These are phyloP conservation scores for Ctenopoma multispine DNA, from an alignment of 2,797 vertebrate genomes.

Conservation along the genomic window DNA sequence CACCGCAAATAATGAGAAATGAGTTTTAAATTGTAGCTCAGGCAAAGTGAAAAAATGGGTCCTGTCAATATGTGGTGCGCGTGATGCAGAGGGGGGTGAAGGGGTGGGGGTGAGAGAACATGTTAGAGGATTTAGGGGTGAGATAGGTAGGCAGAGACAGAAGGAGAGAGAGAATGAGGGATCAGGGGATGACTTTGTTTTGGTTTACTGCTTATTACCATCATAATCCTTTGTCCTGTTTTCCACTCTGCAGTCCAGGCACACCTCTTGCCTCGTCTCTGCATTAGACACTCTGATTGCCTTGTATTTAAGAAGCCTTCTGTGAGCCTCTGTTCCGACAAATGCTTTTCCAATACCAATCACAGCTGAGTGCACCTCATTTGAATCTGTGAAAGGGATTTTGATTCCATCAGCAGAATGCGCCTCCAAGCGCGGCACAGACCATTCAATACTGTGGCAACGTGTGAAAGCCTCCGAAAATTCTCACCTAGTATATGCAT, in stretches of 20 bases:
- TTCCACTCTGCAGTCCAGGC: constrained; percentile 82
- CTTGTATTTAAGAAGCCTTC: constrained; percentile 87
- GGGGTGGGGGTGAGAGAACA: constrained; percentile 31
- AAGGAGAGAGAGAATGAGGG: constrained; percentile 70
- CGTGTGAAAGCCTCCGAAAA: constrained; percentile 74
- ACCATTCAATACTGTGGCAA: constrained; percentile 81
- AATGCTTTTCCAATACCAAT: constrained; percentile 89
- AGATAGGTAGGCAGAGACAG: constrained; percentile 59
- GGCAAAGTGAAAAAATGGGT: constrained; percentile 74
- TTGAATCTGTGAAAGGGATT: constrained; percentile 87
- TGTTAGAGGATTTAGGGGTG: constrained; percentile 73
- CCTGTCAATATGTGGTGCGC: constrained; percentile 79
- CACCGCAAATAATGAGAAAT: constrained; percentile 84
- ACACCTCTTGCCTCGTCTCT: constrained; percentile 81
- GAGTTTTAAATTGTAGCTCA: constrained; percentile 86
- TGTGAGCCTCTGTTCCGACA: constrained; percentile 84
- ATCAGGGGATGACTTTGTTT: constrained; percentile 87
- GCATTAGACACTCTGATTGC: constrained; percentile 84
- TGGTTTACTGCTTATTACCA: constrained; percentile 87
- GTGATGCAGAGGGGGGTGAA: constrained; percentile 60
- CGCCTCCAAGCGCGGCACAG: constrained; percentile 78
- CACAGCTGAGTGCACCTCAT: constrained; percentile 87
- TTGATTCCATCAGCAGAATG: constrained; percentile 89
- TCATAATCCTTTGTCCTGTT: constrained; percentile 86
- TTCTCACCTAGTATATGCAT: constrained; percentile 74